Conservation (phyloP, 2,797 vertebrate genomes). For the Acanthis flammea region DNA sequence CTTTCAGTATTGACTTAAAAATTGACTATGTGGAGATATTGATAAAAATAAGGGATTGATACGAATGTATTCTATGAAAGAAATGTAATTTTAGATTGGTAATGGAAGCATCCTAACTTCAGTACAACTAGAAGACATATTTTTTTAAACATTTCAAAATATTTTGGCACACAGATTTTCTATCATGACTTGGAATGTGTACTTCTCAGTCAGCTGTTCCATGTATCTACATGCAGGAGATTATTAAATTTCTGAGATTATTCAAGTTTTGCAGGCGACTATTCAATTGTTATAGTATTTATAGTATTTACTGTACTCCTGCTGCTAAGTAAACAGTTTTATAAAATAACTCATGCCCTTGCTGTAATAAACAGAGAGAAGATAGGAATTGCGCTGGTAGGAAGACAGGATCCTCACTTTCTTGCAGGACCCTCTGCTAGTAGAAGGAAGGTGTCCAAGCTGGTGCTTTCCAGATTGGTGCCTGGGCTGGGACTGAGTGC, state of each 20-base stretch:
- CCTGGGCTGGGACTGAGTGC: not conserved
- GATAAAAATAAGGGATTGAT: not conserved
- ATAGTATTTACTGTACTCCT: not conserved
- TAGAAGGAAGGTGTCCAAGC: not conserved
- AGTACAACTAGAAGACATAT: not conserved
- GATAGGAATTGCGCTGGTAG: not conserved
- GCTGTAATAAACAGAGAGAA: not conserved
- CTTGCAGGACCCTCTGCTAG: not conserved
- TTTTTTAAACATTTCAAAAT: slow-evolving; percentile 19
- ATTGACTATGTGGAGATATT: accelerated
- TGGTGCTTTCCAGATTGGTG: not conserved
- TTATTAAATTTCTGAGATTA: not conserved
- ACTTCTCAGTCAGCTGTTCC: not conserved
- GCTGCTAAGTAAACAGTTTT: not conserved
- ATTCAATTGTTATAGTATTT: not conserved
- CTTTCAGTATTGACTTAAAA: not conserved
- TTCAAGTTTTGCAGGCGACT: not conserved
- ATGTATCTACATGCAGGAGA: not conserved
- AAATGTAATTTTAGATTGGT: not conserved
- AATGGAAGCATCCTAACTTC: not conserved
- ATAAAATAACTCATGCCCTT: not conserved
- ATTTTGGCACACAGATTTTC: not conserved
- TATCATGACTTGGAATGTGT: not conserved
- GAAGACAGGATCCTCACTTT: not conserved
- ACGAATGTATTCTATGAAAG: not conserved